Percentiles rank a stretch among this genome's conserved stretches.
These are phyloP conservation scores for Octonoba sinensis DNA, from an alignment of 2,888 invertebrate species.

Conservation along the genomic window DNA sequence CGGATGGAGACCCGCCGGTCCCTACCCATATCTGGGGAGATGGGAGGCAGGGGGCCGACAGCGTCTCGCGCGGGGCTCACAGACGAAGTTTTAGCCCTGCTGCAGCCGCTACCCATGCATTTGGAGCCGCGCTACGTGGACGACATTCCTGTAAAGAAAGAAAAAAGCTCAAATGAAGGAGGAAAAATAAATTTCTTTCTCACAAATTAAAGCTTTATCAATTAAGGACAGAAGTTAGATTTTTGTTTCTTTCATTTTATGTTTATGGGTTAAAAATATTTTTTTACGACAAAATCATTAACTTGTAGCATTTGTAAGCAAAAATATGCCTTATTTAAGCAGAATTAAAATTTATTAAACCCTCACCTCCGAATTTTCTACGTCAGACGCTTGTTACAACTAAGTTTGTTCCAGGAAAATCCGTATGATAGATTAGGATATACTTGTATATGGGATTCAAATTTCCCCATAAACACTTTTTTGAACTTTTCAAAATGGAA, in stretches of 20 bases:
- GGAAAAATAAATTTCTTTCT: not conserved
- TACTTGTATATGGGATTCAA: no score
- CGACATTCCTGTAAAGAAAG: conserved; percentile 24
- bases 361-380: no score
- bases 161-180: not conserved
- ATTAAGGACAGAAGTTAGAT: not conserved
- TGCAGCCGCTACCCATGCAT: conserved; percentile 64
- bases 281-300: no score
- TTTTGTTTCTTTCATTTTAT: not conserved
- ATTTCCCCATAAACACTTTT: no score
- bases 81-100: conserved; percentile 26
- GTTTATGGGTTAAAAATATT: no score
- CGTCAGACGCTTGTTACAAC: no score
- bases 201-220: not conserved
- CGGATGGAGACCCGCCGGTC: conserved; percentile 55
- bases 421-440: no score
- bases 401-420: no score
- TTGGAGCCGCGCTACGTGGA: conserved; percentile 14
- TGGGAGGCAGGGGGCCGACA: not conserved
- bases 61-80: conserved; percentile 17
- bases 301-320: no score
- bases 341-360: no score
- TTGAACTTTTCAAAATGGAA: no score
- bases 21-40: conserved; percentile 21
- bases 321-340: no score